These are phyloP conservation scores for Andrena haemorrhoa DNA, from an alignment of 2,888 invertebrate species.

Conservation along the genomic window DNA sequence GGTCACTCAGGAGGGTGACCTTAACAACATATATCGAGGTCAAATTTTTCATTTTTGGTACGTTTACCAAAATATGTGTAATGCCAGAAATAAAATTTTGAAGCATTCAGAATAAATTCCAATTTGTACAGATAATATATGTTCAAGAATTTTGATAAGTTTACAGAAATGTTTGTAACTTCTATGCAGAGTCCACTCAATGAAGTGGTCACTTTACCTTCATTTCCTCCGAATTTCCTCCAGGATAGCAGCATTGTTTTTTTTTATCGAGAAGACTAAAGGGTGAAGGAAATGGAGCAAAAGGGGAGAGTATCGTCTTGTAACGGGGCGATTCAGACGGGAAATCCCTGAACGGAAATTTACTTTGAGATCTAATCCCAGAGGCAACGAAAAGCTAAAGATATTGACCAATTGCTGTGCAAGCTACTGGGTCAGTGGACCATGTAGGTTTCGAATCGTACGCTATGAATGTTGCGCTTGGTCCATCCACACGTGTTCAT, in stretches of 20 bases:
- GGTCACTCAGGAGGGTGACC: too few species aligned
- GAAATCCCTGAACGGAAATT: conserved; percentile 52
- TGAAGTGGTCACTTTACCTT: background rate
- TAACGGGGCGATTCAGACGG: conserved; percentile 42
- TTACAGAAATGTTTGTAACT: background rate
- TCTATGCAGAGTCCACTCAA: too few species aligned
- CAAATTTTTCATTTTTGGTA: background rate
- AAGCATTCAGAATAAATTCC: background rate
- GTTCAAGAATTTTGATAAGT: background rate
- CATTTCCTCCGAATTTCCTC: conserved; percentile 8
- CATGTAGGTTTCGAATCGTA: background rate
- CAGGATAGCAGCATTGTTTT: conserved; percentile 1
- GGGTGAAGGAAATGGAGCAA: background rate
- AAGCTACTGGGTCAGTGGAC: conserved; percentile 40
- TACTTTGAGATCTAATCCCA: conserved; percentile 49
- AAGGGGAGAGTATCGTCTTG: conserved; percentile 12
- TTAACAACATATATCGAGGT: too few species aligned
- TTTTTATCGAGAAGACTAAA: background rate
- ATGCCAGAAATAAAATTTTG: background rate
- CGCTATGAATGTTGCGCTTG: conserved; percentile 27
- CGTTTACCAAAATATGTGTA: too few species aligned
- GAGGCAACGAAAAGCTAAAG: conserved; percentile 39
- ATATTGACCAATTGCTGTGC: conserved; percentile 48
- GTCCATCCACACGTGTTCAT: conserved; percentile 40
- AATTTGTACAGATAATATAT: background rate